A percentile compares a stretch with the other conserved stretches of the same genome.
phyloP scores from a whole-genome alignment of 2,113 vertebrate genomes.

The Pedetes capensis region DNA sequence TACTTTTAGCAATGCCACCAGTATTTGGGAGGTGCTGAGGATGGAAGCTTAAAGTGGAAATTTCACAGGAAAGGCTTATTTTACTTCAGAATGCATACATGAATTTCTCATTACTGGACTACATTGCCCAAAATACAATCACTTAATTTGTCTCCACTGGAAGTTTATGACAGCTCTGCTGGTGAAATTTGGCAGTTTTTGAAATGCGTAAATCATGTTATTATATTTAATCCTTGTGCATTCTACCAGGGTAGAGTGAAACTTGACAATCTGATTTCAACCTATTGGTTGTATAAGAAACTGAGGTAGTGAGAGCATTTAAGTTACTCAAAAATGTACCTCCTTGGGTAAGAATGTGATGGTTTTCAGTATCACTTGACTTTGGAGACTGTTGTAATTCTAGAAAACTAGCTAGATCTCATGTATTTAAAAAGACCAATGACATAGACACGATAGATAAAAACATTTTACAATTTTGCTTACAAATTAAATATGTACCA shows the following conservation, averaged over 20 bases:
- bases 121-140: neutral
- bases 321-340: neutral
- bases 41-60: neutral
- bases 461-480: neutral
- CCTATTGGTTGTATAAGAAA: slow-evolving; percentile 1
- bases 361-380: neutral
- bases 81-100: neutral
- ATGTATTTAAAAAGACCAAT: neutral
- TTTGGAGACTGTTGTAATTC: neutral
- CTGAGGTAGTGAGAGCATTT: neutral
- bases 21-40: neutral
- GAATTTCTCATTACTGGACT: neutral
- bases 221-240: neutral
- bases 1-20: neutral
- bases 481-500: neutral
- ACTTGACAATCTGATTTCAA: slow-evolving; percentile 22
- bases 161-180: neutral
- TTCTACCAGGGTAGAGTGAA: neutral
- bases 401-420: neutral
- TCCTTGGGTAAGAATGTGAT: neutral
- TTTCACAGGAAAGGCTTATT: neutral
- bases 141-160: neutral
- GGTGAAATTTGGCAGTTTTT: neutral
- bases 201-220: neutral
- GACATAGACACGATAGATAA: neutral